Base-by-base conservation (phyloP, 2,113 vertebrate species). In the Irena cyanogastra region DNA sequence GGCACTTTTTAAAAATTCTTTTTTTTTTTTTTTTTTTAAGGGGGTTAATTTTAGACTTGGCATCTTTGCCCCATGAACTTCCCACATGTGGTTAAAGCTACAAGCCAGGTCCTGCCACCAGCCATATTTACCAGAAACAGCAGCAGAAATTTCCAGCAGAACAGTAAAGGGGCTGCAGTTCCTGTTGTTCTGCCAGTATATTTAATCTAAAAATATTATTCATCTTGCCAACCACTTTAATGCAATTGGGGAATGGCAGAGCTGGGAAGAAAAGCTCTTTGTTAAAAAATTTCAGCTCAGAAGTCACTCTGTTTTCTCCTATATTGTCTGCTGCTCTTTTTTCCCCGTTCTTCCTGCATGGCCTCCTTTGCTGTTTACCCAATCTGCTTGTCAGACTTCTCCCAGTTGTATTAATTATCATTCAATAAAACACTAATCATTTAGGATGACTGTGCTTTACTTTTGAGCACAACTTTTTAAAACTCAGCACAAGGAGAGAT, bases 21-120 rank as follows among this genome's bases (percentile, higher is more conserved):
- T 50, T 42, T 31, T 23, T 71, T 92, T 89, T 53, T 68, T 71
- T 63, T 33, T 76, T 92, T 93, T 87, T 13, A 63, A 63, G 74
- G 75, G 88, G 83, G 89, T 90, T 98, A 98, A 98, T 98, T 97
- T 97, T 96, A 98, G 97, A 97, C 86, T 97, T 98, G 97, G 96
- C 94, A 83, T 89, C 89, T 95, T 92, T 94, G 86, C 90, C 80
- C 93, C 94, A 94, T 93, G 86, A 93, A 93, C 95, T 96, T 97
- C 98, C 98, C 97, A 98, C 95, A 93, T 97, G 91, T 97, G 97
- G 97, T 98, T 98, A 97, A 95, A 95, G 81, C 97, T 98, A 96
- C 97, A 97, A 96, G 96, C 39, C 96, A 95, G 97, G 96, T 97
- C 97, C 91, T 97, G 96, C 94, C 97, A 97, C 95, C 97, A 97